Percentiles rank a stretch among this genome's conserved stretches.
phyloP scores from a whole-genome alignment of 2,113 vertebrate genomes.

The Oncorhynchus kisutch region DNA sequence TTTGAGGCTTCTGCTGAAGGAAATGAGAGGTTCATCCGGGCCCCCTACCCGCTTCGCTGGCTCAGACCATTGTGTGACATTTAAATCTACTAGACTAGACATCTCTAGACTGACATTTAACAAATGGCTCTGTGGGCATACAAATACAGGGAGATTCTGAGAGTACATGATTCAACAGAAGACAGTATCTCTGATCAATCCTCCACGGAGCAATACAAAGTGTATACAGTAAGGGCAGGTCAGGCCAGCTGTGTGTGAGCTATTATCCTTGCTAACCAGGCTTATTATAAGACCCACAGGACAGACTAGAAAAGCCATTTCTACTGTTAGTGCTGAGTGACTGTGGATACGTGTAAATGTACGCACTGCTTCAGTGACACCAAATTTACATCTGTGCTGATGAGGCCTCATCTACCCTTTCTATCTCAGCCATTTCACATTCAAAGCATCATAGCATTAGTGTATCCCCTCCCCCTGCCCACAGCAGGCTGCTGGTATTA shows the following conservation, averaged over 20 bases:
- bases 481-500: background rate
- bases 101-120: no score
- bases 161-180: no score
- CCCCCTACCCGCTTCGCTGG: constrained; percentile 14
- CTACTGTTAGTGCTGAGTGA: background rate
- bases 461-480: background rate
- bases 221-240: no score
- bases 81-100: no score
- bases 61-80: background rate
- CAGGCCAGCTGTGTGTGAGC: no score
- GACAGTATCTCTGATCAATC: no score
- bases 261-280: background rate
- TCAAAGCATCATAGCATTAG: background rate
- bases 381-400: background rate
- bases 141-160: no score
- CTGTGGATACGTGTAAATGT: background rate
- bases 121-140: no score
- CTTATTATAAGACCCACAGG: background rate
- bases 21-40: constrained; percentile 49
- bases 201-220: no score
- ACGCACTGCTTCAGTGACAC: background rate
- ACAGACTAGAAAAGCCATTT: background rate
- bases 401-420: background rate
- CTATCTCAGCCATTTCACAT: background rate
- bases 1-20: constrained; percentile 27